phyloP scores from a whole-genome alignment of 1,140 invertebrate species.

The Anadara kagoshimensis region DNA sequence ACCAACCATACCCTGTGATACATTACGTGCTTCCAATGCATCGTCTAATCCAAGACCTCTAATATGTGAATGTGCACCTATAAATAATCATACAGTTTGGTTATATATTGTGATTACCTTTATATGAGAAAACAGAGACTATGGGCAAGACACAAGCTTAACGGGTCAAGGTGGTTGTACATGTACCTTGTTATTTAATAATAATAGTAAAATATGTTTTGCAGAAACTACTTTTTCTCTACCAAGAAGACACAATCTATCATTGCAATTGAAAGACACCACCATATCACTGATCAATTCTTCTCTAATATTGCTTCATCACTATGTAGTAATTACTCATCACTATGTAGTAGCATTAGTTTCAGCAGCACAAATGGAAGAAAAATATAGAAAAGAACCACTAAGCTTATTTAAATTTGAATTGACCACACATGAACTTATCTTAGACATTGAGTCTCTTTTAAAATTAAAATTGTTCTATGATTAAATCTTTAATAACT shows the following conservation, averaged over 20 bases:
- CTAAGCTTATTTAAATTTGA: too few relatives aligned
- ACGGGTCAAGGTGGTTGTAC: not conserved
- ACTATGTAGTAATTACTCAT: too few relatives aligned
- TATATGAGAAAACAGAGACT: not conserved
- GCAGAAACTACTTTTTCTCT: too few relatives aligned
- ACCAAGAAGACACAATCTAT: too few relatives aligned
- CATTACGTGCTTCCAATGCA: conserved; percentile 90
- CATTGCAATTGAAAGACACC: not conserved
- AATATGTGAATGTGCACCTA: conserved; percentile 97
- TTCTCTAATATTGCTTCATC: not conserved
- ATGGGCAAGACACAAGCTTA: not conserved
- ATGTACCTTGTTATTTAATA: not conserved
- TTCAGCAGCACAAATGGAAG: too few relatives aligned
- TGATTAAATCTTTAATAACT: too few relatives aligned
- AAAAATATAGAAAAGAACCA: too few relatives aligned
- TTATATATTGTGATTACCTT: not conserved
- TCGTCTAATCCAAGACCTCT: conserved; percentile 96
- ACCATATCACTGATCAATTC: not conserved
- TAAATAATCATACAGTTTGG: not conserved
- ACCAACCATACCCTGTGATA: conserved; percentile 99
- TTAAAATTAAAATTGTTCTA: too few relatives aligned
- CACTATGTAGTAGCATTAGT: too few relatives aligned
- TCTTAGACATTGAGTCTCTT: too few relatives aligned
- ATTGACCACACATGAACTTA: too few relatives aligned
- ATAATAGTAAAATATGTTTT: too few relatives aligned